Conservation (phyloP, 2,113 vertebrate genomes). For the Ahaetulla prasina region DNA sequence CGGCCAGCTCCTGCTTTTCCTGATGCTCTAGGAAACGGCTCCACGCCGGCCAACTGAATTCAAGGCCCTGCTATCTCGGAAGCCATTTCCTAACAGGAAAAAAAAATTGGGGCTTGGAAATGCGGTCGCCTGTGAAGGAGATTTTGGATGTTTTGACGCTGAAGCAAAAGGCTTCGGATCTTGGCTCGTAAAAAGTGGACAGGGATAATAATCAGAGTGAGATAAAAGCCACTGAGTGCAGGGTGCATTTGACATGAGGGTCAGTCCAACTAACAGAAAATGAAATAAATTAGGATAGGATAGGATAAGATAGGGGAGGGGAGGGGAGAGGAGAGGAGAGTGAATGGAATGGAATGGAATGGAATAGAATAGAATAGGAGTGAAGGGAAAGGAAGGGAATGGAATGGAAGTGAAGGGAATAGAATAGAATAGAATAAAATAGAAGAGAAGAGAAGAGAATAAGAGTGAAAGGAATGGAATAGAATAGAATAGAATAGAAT, state of each 20-base stretch:
- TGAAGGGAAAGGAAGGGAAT: no score
- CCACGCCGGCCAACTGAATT: neutral
- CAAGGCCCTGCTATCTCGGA: neutral
- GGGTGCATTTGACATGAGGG: fast-evolving
- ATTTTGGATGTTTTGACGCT: neutral
- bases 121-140: neutral
- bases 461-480: no score
- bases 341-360: no score
- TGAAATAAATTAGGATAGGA: no score
- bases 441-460: no score
- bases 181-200: neutral
- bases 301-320: no score
- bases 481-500: no score
- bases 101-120: fast-evolving
- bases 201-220: slow-evolving; percentile 4
- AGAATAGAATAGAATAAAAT: no score
- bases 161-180: neutral
- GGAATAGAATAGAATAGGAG: no score
- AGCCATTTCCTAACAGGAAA: neutral
- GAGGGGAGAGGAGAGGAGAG: no score
- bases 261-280: no score
- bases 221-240: neutral
- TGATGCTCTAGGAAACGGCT: neutral
- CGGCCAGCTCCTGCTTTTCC: neutral
- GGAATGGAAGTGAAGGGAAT: no score